A percentile compares a stretch with the other conserved stretches of the same genome.
Evolutionary conservation across 2,888 invertebrate species (phyloP).

Genomic region (Rhamphomyia laevipes): DNA sequence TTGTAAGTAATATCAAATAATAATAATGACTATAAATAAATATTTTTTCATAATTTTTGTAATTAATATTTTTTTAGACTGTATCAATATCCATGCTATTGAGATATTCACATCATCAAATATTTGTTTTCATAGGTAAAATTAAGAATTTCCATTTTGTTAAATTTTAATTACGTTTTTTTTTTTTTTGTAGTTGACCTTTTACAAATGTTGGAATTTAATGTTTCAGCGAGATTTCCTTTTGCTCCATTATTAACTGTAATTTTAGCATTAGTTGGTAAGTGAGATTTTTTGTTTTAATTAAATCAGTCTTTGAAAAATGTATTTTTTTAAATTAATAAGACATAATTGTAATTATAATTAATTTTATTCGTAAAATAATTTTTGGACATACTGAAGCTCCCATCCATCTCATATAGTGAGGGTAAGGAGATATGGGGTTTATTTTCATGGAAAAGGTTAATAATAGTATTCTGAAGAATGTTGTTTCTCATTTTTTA

Average conservation of each 20-base stretch:
- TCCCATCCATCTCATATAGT: no score
- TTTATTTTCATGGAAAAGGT: no score
- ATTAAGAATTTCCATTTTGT: background rate
- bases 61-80: conserved; percentile 60
- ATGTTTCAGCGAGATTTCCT: conserved; percentile 86
- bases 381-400: no score
- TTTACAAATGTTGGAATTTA: conserved; percentile 95
- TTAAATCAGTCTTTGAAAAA: no score
- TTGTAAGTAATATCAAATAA: conserved; percentile 65
- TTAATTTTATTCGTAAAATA: no score
- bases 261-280: conserved; percentile 94
- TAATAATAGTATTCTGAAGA: no score
- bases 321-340: no score
- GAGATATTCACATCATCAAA: conserved; percentile 98
- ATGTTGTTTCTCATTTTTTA: no score
- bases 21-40: background rate
- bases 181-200: conserved; percentile 64
- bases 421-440: no score
- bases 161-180: no score
- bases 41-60: background rate
- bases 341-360: no score
- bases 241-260: conserved; percentile 95
- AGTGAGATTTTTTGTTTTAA: conserved; percentile 39
- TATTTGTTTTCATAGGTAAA: conserved; percentile 96
- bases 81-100: conserved; percentile 95